These are phyloP conservation scores for Yponomeuta cagnagella DNA, from an alignment of 2,888 invertebrate species.

Conservation along the genomic window DNA sequence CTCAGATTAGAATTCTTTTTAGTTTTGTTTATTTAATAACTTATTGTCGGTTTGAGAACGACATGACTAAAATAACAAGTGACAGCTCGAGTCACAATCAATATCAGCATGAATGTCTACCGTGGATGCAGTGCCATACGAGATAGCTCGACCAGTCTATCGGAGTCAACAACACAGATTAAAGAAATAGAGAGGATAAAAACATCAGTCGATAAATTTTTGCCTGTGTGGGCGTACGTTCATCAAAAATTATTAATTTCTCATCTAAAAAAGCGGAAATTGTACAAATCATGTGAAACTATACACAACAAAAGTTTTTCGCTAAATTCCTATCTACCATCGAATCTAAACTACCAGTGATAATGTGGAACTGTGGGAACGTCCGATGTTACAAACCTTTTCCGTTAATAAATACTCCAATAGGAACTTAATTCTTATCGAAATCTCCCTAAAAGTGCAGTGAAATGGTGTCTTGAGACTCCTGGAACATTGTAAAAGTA, in stretches of 20 bases:
- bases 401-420: not conserved
- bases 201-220: constrained; percentile 12
- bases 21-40: too few species aligned
- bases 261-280: not conserved
- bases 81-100: too few species aligned
- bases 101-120: too few species aligned
- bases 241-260: constrained; percentile 13
- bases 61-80: too few species aligned
- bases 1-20: too few species aligned
- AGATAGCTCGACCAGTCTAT: not conserved
- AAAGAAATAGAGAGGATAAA: not conserved
- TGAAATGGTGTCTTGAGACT: not conserved
- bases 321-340: constrained; percentile 9
- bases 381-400: constrained; percentile 2
- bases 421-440: not conserved
- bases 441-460: not conserved
- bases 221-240: constrained; percentile 20
- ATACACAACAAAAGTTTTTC: not conserved
- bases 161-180: not conserved
- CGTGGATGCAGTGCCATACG: not conserved
- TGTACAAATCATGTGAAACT: not conserved
- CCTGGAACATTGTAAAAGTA: not conserved
- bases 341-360: not conserved
- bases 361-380: constrained; percentile 1
- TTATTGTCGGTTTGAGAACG: too few species aligned